Conservation (phyloP, 2,888 invertebrate species). For the Cerastis rubricosa region DNA sequence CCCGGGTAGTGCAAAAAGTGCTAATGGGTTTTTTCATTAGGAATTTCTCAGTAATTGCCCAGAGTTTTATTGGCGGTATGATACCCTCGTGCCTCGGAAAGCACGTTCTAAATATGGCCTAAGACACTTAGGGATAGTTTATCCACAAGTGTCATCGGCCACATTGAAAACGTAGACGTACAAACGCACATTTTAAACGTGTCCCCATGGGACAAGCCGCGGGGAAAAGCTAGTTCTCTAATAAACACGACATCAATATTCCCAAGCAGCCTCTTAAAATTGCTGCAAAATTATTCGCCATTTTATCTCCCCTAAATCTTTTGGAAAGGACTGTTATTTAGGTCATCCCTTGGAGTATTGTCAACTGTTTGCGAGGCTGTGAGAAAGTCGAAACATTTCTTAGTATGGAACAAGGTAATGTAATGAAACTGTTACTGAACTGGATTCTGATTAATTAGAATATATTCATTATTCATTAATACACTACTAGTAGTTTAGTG, state of each 20-base stretch:
- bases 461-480: too few relatives aligned
- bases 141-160: not conserved
- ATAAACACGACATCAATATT: not conserved
- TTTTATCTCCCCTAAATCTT: slow-evolving; percentile 17
- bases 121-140: too few relatives aligned
- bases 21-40: too few relatives aligned
- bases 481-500: not conserved
- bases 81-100: too few relatives aligned
- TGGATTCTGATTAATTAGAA: not conserved
- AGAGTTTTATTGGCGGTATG: too few relatives aligned
- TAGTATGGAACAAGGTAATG: not conserved
- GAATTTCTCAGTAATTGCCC: too few relatives aligned
- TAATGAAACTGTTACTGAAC: not conserved
- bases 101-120: too few relatives aligned
- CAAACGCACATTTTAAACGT: not conserved
- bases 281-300: slow-evolving; percentile 24
- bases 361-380: not conserved
- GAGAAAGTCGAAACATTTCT: not conserved
- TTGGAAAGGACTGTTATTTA: slow-evolving; percentile 3
- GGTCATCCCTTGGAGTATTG: slow-evolving; percentile 9
- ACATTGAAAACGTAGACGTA: not conserved
- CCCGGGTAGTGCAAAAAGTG: too few relatives aligned
- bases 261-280: slow-evolving; percentile 7
- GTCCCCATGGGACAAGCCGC: not conserved
- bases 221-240: not conserved